Base-by-base conservation (phyloP, 2,888 invertebrate species). In the Bugulina stolonifera region DNA sequence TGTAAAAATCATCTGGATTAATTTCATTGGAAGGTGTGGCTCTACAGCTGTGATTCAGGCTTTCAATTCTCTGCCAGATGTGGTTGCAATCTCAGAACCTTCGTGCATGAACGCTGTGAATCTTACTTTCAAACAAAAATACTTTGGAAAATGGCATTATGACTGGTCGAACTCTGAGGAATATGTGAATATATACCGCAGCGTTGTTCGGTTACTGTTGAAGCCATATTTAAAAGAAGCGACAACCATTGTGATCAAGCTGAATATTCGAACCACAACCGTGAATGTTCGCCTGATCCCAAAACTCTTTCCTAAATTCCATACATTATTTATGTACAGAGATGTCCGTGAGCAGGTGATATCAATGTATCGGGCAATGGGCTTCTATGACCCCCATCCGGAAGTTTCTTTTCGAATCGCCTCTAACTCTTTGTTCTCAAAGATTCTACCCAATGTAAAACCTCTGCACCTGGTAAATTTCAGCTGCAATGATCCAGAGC, bases 41-140 rank as follows among this genome's bases (percentile, higher is more conserved):
- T 43, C 55, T n/a, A 55, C 55, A 55, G 55, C 55, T 23, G 10
- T 55, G 25, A 5, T n/a, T 25, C 55, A 55, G 25, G 55, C 23
- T 23, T 55, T 55, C 55, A 55, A 55, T 55, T 18, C 55, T 55
- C 25, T 55, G n/a, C 55, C 55, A 23, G 55, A 55, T 25, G 55
- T 55, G 3, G 23, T 23, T 3, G 10, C 25, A 23, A 25, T 55
- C 5, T 55, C 55, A 14, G 55, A 55, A 55, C 55, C 55, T 5
- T 14, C 3, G 3, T 23, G 55, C 55, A 5, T 18, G 22, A 3
- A 14, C n/a, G 5, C 55, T 23, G 3, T 55, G 5, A 5, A 23
- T 55, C 23, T 23, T 5, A 55, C 55, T 55, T 23, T 55, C 23
- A 23, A 25, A 23, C 3, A 55, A 5, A 55, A 25, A 3, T 5